phyloP scores from a whole-genome alignment of 2,888 invertebrate species.

The Candidula unifasciata region DNA sequence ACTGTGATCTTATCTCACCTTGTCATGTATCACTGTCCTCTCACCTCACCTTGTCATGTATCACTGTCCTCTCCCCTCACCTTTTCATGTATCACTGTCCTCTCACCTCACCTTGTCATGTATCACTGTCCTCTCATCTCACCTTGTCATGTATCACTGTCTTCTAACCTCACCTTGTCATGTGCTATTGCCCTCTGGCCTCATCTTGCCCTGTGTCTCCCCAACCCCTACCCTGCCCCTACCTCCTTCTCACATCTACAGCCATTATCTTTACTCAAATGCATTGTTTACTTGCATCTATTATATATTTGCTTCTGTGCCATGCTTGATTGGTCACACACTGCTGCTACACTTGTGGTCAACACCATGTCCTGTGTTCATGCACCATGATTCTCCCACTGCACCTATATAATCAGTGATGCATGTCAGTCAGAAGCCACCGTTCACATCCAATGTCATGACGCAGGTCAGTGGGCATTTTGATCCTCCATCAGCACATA shows the following conservation, averaged over 20 bases:
- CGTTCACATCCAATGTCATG: conserved; percentile 16
- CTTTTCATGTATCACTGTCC: too few species aligned
- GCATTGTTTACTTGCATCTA: neutral
- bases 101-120: too few species aligned
- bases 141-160: too few species aligned
- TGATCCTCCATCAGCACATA: neutral
- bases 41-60: neutral
- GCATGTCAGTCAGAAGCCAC: conserved; percentile 24
- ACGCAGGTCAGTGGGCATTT: conserved; percentile 30
- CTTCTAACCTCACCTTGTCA: too few species aligned
- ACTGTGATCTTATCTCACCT: too few species aligned
- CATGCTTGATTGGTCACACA: conserved; percentile 10
- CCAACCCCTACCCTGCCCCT: too few species aligned
- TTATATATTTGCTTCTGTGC: conserved; percentile 17
- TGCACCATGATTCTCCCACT: conserved; percentile 16
- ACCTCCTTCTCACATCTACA: too few species aligned
- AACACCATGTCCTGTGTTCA: neutral
- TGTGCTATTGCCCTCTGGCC: too few species aligned
- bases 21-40: too few species aligned
- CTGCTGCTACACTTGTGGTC: neutral
- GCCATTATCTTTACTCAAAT: neutral
- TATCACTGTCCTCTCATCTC: too few species aligned
- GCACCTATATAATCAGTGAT: conserved; percentile 24
- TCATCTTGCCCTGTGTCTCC: too few species aligned
- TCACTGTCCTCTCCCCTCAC: too few species aligned